A percentile compares a stretch with the other conserved stretches of the same genome.
These are phyloP conservation scores for Macrophya annulata DNA, from an alignment of 2,888 invertebrate genomes.

Conservation along the genomic window DNA sequence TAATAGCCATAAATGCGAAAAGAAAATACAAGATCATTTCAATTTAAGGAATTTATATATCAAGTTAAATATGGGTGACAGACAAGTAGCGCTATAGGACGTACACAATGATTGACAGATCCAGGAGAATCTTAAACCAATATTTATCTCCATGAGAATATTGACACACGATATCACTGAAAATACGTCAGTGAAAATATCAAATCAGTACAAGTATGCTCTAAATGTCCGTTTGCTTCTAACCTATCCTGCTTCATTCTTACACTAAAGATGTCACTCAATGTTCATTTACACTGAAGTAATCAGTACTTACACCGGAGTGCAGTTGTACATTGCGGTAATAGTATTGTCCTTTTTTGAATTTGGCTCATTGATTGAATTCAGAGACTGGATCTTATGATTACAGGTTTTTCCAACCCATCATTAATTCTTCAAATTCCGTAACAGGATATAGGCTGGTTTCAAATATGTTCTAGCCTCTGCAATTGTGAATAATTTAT, in stretches of 20 bases:
- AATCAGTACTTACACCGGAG: too few species aligned
- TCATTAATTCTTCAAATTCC: too few species aligned
- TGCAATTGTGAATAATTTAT: not conserved
- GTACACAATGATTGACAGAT: not conserved
- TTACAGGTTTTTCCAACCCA: too few species aligned
- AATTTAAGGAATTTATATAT: not conserved
- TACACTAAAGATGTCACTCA: not conserved
- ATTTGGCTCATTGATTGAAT: too few species aligned
- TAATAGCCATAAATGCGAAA: not conserved
- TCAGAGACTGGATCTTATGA: too few species aligned
- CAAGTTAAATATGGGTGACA: not conserved
- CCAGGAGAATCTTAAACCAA: not conserved
- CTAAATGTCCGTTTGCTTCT: not conserved
- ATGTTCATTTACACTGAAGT: not conserved
- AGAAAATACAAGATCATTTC: not conserved
- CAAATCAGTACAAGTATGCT: not conserved
- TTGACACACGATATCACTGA: conserved; percentile 10
- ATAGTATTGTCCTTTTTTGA: too few species aligned
- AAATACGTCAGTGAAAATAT: not conserved
- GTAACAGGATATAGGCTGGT: too few species aligned
- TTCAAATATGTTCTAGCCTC: not conserved
- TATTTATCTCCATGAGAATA: not conserved
- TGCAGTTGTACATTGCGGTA: too few species aligned
- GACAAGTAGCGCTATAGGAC: not conserved
- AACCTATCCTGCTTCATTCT: not conserved